Evolutionary conservation across 1,140 invertebrate genomes (phyloP).

Genomic region (Temnothorax longispinosus): DNA sequence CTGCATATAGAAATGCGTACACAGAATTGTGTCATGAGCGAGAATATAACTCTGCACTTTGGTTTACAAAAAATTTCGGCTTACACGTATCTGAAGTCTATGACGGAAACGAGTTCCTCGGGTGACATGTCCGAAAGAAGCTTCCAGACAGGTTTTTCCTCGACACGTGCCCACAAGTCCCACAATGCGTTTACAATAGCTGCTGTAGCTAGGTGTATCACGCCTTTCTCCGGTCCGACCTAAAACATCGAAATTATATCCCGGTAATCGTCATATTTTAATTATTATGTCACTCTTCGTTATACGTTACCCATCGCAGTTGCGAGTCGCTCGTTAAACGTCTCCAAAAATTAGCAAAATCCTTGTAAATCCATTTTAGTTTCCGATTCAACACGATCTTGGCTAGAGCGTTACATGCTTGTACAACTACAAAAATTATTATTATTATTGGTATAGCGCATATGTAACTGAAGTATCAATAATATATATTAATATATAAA

Average conservation of each 20-base stretch:
- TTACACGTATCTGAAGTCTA: conserved; percentile 95
- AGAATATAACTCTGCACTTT: conserved; percentile 16
- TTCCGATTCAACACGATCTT: conserved; percentile 89
- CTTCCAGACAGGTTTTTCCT: conserved; percentile 95
- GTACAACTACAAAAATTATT: conserved; percentile 87
- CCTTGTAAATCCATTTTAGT: conserved; percentile 89
- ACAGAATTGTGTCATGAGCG: not conserved
- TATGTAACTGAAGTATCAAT: not conserved
- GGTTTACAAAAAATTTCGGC: conserved; percentile 63
- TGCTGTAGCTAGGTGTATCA: conserved; percentile 94
- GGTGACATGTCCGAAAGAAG: conserved; percentile 93
- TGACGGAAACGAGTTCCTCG: conserved; percentile 92
- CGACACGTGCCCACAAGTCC: conserved; percentile 95
- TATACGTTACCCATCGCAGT: conserved; percentile 92
- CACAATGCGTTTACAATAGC: conserved; percentile 96
- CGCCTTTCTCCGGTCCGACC: conserved; percentile 97
- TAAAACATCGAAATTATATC: conserved; percentile 76
- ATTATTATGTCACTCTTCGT: not conserved
- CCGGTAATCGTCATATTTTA: not conserved
- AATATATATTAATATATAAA: conserved; percentile 50
- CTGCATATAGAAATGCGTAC: conserved; percentile 85
- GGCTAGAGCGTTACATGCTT: conserved; percentile 90
- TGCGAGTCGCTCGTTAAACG: conserved; percentile 94
- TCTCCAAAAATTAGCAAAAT: conserved; percentile 93
- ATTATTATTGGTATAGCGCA: not conserved